phyloP scores from a whole-genome alignment of 2,797 vertebrate species.

The Chaenodraco wilsoni region DNA sequence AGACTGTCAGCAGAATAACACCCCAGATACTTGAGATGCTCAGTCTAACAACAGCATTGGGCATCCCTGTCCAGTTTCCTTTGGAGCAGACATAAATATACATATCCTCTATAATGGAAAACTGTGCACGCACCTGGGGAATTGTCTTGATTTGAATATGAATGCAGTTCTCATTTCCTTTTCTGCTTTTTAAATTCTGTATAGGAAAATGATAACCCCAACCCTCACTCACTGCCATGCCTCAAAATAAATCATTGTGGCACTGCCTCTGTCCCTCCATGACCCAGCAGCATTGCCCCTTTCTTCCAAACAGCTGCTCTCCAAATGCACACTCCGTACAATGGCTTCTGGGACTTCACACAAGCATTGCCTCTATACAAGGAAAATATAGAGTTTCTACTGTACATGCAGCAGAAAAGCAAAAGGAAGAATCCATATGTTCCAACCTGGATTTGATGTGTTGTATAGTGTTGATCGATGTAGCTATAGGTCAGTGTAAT shows the following conservation, averaged over 20 bases:
- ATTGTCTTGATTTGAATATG: constrained; percentile 70
- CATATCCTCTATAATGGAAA: constrained; percentile 69
- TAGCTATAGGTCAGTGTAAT: neutral
- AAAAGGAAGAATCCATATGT: constrained; percentile 5
- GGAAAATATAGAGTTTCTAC: neutral
- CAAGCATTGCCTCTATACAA: constrained; percentile 9
- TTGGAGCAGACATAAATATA: constrained; percentile 61
- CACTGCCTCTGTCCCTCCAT: constrained; percentile 34
- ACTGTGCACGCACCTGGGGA: constrained; percentile 41
- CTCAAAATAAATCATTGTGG: constrained; percentile 54
- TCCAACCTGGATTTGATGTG: neutral
- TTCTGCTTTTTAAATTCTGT: constrained; percentile 63
- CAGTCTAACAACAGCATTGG: constrained; percentile 31
- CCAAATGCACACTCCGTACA: constrained; percentile 36
- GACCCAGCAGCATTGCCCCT: constrained; percentile 15
- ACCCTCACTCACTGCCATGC: constrained; percentile 21
- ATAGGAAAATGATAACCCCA: constrained; percentile 59
- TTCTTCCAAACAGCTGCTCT: constrained; percentile 6
- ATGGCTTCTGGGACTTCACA: constrained; percentile 24
- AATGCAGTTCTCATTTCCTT: constrained; percentile 68
- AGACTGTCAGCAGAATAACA: constrained; percentile 36
- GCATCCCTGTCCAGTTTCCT: constrained; percentile 45
- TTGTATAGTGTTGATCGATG: constrained; percentile 1
- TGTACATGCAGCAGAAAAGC: neutral
- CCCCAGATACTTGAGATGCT: constrained; percentile 27